These are phyloP conservation scores for Charaxes varanes DNA, from an alignment of 1,140 invertebrate genomes.

Conservation along the genomic window DNA sequence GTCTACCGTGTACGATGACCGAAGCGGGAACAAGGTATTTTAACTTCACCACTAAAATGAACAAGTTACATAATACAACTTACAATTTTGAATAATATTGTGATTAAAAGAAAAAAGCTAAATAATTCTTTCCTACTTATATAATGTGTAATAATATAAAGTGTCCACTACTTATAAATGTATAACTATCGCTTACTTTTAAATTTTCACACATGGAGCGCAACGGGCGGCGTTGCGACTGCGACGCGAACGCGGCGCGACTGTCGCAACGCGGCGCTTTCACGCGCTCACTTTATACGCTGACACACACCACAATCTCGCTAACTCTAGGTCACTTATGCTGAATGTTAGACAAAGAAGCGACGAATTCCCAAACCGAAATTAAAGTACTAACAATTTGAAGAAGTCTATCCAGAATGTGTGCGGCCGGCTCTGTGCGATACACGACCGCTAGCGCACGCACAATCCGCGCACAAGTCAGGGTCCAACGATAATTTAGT, in stretches of 20 bases:
- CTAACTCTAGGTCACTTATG: constrained; percentile 52
- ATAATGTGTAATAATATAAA: constrained; percentile 73
- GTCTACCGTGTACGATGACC: constrained; percentile 46
- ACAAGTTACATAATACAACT: constrained; percentile 67
- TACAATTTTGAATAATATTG: constrained; percentile 73
- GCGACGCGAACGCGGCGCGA: constrained; percentile 6
- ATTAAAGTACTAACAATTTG: constrained; percentile 53
- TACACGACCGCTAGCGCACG: not conserved
- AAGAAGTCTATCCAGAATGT: constrained; percentile 26
- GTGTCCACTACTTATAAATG: constrained; percentile 72
- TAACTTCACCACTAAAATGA: constrained; percentile 62
- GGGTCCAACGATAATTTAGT: no score
- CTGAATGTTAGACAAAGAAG: constrained; percentile 58
- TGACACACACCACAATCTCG: constrained; percentile 49
- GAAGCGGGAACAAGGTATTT: constrained; percentile 46
- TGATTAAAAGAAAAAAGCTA: constrained; percentile 71
- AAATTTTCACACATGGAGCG: constrained; percentile 68
- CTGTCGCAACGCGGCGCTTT: constrained; percentile 17
- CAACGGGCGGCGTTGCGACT: constrained; percentile 19
- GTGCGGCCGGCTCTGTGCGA: constrained; percentile 3
- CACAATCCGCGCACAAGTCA: not conserved
- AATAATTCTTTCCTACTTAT: constrained; percentile 72
- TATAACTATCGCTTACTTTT: constrained; percentile 69
- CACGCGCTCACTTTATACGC: constrained; percentile 14
- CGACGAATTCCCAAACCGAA: constrained; percentile 55